A percentile compares a stretch with the other conserved stretches of the same genome.
Evolutionary conservation across 1,140 invertebrate species (phyloP).

Genomic region (Dreissena polymorpha): DNA sequence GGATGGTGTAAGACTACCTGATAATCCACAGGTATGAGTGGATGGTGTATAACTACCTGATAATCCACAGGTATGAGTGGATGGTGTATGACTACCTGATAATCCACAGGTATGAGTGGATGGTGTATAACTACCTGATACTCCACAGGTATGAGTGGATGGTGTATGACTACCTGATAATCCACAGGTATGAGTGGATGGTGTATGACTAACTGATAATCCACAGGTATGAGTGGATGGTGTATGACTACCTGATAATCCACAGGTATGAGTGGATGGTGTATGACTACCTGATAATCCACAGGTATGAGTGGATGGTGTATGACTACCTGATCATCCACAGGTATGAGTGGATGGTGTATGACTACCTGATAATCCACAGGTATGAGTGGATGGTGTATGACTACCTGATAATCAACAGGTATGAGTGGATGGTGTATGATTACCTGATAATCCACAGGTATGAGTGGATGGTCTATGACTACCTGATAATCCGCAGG

Average conservation of each 20-base stretch:
- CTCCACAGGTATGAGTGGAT: conserved; percentile 99
- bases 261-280: conserved; percentile 99
- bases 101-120: conserved; percentile 99
- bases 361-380: conserved; percentile 95
- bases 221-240: conserved; percentile 99
- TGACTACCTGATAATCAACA: conserved; percentile 94
- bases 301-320: conserved; percentile 99
- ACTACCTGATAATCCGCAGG: conserved; percentile 96
- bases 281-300: conserved; percentile 92
- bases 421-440: conserved; percentile 99
- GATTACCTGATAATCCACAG: conserved; percentile 95
- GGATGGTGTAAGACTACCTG: conserved; percentile 94
- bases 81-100: conserved; percentile 92
- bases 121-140: conserved; percentile 95
- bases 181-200: conserved; percentile 99
- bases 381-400: conserved; percentile 98
- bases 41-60: conserved; percentile 92
- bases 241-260: conserved; percentile 95
- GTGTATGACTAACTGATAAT: conserved; percentile 93
- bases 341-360: conserved; percentile 99
- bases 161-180: conserved; percentile 92
- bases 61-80: conserved; percentile 99
- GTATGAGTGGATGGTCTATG: conserved; percentile 99
- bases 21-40: conserved; percentile 99
- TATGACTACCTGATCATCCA: conserved; percentile 92